A percentile compares a stretch with the other conserved stretches of the same genome.
Evolutionary conservation across 2,113 vertebrate species (phyloP).

Genomic region (Peromyscus californicus): DNA sequence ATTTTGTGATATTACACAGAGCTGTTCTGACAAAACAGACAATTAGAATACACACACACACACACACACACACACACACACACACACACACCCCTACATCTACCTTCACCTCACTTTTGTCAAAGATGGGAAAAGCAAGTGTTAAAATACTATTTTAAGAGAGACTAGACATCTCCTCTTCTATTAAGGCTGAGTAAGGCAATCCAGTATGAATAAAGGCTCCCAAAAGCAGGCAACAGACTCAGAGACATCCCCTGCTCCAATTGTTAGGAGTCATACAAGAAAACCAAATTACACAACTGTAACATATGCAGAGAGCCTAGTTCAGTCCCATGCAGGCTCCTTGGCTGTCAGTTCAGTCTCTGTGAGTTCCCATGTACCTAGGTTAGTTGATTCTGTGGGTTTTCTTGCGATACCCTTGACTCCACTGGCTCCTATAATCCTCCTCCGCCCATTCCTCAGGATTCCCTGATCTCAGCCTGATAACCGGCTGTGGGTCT

Average conservation of each 20-base stretch:
- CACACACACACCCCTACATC: too few species aligned
- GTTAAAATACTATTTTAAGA: background rate
- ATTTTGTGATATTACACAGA: background rate
- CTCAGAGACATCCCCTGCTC: background rate
- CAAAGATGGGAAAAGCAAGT: background rate
- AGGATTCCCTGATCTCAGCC: background rate
- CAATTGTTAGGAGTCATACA: rapidly evolving
- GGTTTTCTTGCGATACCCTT: background rate
- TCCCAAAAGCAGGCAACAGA: background rate
- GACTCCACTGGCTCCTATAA: background rate
- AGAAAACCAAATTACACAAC: background rate
- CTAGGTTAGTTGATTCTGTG: background rate
- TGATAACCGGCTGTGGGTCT: background rate
- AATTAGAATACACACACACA: background rate
- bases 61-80: too few species aligned
- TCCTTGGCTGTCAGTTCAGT: background rate
- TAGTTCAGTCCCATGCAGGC: background rate
- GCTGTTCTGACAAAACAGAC: background rate
- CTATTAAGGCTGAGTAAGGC: background rate
- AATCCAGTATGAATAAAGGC: background rate
- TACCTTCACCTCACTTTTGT: background rate
- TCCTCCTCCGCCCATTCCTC: rapidly evolving
- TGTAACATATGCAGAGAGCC: background rate
- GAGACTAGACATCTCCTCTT: background rate
- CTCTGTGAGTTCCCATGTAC: background rate